phyloP scores from a whole-genome alignment of 1,140 invertebrate genomes.

The Drosophila navojoa region DNA sequence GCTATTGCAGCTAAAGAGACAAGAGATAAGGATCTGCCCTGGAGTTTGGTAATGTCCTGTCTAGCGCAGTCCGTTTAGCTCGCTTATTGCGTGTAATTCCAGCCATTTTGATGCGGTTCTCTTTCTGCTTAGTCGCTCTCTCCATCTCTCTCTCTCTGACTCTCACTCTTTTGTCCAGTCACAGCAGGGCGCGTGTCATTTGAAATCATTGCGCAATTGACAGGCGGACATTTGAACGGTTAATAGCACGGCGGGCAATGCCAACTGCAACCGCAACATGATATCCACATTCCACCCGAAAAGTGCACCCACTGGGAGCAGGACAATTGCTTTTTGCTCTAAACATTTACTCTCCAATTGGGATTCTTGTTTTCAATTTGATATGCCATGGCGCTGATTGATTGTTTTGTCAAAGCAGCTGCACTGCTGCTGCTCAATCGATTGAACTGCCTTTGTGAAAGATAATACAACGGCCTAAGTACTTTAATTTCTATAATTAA shows the following conservation, averaged over 20 bases:
- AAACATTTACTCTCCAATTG: conserved; percentile 61
- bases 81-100: conserved; percentile 69
- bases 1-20: background rate
- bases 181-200: conserved; percentile 49
- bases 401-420: conserved; percentile 12
- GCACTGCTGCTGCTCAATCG: background rate
- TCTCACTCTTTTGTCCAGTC: background rate
- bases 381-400: conserved; percentile 20
- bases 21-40: conserved; percentile 28
- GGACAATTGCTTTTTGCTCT: conserved; percentile 33
- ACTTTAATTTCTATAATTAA: background rate
- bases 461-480: background rate
- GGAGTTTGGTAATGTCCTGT: background rate
- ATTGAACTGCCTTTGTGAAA: conserved; percentile 11
- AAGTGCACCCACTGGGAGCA: background rate
- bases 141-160: background rate
- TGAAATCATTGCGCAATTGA: conserved; percentile 71
- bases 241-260: conserved; percentile 42
- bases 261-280: conserved; percentile 30
- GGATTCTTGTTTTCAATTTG: conserved; percentile 68
- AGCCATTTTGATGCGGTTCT: conserved; percentile 57
- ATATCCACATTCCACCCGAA: background rate
- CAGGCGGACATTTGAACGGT: conserved; percentile 57
- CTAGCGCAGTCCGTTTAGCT: conserved; percentile 56
- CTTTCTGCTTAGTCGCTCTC: conserved; percentile 15